These are phyloP conservation scores for Acipenser ruthenus DNA, from an alignment of 2,797 vertebrate genomes.

Conservation along the genomic window DNA sequence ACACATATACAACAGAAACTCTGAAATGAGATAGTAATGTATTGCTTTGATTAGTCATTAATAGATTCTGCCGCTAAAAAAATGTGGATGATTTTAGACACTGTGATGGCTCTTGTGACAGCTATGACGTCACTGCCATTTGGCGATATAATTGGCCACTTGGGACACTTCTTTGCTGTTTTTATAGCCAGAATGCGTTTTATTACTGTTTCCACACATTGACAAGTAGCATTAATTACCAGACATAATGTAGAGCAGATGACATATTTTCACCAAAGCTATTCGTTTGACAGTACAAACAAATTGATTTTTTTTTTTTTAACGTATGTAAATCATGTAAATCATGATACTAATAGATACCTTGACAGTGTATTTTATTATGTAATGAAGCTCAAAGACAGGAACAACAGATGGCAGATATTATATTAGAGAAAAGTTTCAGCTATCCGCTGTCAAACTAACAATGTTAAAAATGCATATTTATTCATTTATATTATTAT, in stretches of 20 bases:
- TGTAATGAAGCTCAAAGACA: not conserved
- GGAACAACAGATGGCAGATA: not conserved
- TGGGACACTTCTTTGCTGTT: slow-evolving; percentile 23
- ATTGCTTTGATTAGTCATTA: too few relatives aligned
- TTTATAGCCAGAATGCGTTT: slow-evolving; percentile 31
- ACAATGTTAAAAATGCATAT: too few relatives aligned
- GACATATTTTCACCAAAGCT: not conserved
- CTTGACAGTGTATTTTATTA: not conserved
- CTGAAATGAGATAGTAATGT: too few relatives aligned
- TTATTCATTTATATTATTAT: too few relatives aligned
- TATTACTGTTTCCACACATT: slow-evolving; percentile 27
- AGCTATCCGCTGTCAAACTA: too few relatives aligned
- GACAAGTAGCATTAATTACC: slow-evolving; percentile 28
- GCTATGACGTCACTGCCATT: slow-evolving; percentile 27
- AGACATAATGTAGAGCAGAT: slow-evolving; percentile 3
- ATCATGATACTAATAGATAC: not conserved
- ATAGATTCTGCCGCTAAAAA: too few relatives aligned
- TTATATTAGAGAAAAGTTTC: not conserved
- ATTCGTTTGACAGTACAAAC: not conserved
- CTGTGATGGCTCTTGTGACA: too few relatives aligned
- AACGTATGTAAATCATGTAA: not conserved
- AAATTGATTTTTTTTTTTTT: too few relatives aligned
- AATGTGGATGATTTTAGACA: too few relatives aligned
- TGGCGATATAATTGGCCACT: slow-evolving; percentile 37
- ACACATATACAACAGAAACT: too few relatives aligned